These are phyloP conservation scores for Cariama cristata DNA, from an alignment of 2,113 vertebrate genomes.

Conservation along the genomic window DNA sequence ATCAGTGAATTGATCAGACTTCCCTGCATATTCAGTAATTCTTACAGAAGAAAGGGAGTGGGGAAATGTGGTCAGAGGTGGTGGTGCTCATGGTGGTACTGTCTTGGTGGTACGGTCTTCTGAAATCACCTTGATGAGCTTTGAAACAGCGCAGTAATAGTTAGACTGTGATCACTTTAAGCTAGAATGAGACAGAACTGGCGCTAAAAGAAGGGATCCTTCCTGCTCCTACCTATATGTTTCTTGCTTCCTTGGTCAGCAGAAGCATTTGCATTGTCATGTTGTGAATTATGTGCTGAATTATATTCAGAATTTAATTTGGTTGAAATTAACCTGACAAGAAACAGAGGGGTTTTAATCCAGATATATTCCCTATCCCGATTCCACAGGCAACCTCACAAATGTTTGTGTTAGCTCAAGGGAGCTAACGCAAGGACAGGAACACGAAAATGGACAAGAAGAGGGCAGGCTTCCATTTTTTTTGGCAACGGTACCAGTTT, in stretches of 20 bases:
- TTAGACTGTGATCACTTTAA: neutral
- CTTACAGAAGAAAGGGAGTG: neutral
- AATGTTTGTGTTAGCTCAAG: neutral
- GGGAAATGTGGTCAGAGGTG: neutral
- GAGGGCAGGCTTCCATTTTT: neutral
- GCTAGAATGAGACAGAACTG: neutral
- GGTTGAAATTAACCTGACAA: neutral
- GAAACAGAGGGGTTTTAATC: neutral
- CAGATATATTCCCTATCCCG: neutral
- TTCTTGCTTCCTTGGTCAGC: neutral
- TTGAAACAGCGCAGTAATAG: neutral
- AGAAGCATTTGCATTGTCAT: neutral
- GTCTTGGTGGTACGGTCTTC: neutral
- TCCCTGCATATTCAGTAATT: neutral
- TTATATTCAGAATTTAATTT: constrained; percentile 8
- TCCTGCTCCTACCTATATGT: neutral
- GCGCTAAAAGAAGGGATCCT: neutral
- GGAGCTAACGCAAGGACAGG: neutral
- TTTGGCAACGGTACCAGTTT: neutral
- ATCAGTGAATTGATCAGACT: neutral
- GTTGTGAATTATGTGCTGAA: neutral
- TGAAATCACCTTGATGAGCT: neutral
- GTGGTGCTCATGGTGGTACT: neutral
- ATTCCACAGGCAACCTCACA: neutral
- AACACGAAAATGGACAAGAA: neutral